Conservation (phyloP, 1,140 invertebrate genomes). For the Conus betulinus region DNA sequence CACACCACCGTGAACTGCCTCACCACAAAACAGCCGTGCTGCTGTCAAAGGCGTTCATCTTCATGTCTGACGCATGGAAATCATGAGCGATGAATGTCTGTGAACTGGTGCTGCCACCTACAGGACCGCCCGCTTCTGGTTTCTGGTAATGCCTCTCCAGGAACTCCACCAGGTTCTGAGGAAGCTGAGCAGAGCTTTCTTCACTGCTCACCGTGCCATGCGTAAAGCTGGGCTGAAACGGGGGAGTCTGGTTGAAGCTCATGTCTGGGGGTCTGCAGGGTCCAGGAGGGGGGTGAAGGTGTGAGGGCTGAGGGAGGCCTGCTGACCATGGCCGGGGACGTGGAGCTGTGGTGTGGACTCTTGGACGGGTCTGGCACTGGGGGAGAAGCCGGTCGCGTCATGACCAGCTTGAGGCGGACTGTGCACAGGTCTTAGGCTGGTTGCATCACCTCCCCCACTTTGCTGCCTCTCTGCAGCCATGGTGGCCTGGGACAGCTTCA, state of each 20-base stretch:
- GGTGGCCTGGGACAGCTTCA: not conserved
- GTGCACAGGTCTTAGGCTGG: not conserved
- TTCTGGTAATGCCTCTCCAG: slow-evolving; percentile 21
- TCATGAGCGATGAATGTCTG: not conserved
- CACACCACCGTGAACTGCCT: not conserved
- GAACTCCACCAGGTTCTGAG: slow-evolving; percentile 22
- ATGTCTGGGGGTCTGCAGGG: not conserved
- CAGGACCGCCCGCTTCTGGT: not conserved
- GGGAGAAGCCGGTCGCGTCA: not conserved
- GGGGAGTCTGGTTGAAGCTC: not conserved
- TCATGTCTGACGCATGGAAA: not conserved
- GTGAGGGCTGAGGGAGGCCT: not conserved
- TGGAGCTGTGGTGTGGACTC: not conserved
- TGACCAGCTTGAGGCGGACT: not conserved
- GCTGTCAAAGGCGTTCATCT: not conserved
- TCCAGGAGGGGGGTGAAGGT: not conserved
- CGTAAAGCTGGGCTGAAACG: not conserved
- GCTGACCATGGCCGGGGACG: not conserved
- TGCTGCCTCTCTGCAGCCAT: not conserved
- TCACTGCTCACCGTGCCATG: not conserved
- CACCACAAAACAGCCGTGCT: not conserved
- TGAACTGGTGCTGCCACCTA: not conserved
- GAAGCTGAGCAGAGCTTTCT: not conserved
- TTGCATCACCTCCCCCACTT: not conserved
- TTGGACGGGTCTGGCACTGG: not conserved